Percentiles rank a stretch among this genome's conserved stretches.
phyloP scores from a whole-genome alignment of 2,888 invertebrate genomes.

The Stomorhina lunata region DNA sequence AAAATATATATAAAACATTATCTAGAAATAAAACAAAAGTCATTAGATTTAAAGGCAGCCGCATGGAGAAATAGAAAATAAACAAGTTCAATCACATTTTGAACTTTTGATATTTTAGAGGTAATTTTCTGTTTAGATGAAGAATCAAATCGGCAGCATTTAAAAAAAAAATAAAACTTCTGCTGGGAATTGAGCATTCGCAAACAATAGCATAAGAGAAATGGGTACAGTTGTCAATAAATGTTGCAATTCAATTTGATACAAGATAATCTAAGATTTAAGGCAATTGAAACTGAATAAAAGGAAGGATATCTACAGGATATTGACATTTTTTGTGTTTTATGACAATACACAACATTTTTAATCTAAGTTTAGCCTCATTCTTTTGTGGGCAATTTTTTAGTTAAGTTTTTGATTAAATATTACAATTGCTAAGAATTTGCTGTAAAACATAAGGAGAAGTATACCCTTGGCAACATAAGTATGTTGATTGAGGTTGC shows the following conservation, averaged over 20 bases:
- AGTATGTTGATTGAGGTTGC: no score
- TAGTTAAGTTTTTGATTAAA: constrained; percentile 38
- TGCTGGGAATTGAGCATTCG: constrained; percentile 1
- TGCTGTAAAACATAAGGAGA: no score
- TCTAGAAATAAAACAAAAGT: constrained; percentile 22
- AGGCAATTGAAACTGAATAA: neutral
- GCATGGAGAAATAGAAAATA: constrained; percentile 45
- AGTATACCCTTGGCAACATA: no score
- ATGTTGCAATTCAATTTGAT: neutral
- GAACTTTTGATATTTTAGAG: constrained; percentile 68
- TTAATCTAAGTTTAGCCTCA: constrained; percentile 18
- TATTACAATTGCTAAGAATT: neutral
- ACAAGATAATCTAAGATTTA: constrained; percentile 7
- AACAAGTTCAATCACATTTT: constrained; percentile 74
- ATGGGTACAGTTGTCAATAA: constrained; percentile 45
- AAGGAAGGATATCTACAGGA: neutral
- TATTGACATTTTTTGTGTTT: no score
- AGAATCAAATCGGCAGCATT: no score
- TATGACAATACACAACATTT: neutral
- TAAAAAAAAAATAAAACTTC: neutral
- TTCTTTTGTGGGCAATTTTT: constrained; percentile 35
- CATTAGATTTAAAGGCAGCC: constrained; percentile 43
- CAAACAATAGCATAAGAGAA: neutral
- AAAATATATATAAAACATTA: constrained; percentile 19
- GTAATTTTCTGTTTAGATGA: no score